A percentile compares a stretch with the other conserved stretches of the same genome.
These are phyloP conservation scores for Chaitophorus viminalis DNA, from an alignment of 2,888 invertebrate genomes.

Conservation along the genomic window DNA sequence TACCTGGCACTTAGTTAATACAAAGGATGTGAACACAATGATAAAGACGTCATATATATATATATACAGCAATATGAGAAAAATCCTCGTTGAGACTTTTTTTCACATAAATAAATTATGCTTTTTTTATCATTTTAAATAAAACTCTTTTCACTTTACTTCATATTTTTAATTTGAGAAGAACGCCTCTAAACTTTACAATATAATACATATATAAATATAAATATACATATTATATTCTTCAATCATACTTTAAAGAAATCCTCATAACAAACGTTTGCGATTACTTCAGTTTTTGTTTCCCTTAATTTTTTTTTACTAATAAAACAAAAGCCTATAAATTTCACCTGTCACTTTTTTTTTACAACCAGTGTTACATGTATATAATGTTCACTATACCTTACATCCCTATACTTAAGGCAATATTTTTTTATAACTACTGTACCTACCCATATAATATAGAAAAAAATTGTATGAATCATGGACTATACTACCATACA, in stretches of 20 bases:
- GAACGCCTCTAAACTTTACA: not conserved
- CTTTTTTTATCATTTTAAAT: conserved; percentile 19
- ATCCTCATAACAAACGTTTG: not conserved
- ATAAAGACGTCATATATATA: not conserved
- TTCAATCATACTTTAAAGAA: conserved; percentile 37
- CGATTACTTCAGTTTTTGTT: conserved; percentile 22
- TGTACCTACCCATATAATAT: not conserved
- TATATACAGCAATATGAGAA: not conserved
- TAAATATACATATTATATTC: not conserved
- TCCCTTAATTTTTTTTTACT: conserved; percentile 32
- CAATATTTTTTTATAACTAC: not conserved
- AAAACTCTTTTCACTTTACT: conserved; percentile 1
- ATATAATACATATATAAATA: not conserved
- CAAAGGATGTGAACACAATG: conserved; percentile 17
- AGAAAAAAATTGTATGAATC: not conserved
- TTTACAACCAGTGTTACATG: not conserved
- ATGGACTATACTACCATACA: not conserved
- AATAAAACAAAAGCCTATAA: conserved; percentile 43
- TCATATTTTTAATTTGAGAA: conserved; percentile 34
- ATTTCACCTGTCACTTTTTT: conserved; percentile 40
- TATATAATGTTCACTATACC: not conserved
- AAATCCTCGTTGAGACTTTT: not conserved
- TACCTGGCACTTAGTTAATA: conserved; percentile 32
- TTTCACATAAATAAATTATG: conserved; percentile 22
- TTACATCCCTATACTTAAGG: not conserved